Base-by-base conservation (phyloP, 2,113 vertebrate genomes). In the Pristiophorus japonicus region DNA sequence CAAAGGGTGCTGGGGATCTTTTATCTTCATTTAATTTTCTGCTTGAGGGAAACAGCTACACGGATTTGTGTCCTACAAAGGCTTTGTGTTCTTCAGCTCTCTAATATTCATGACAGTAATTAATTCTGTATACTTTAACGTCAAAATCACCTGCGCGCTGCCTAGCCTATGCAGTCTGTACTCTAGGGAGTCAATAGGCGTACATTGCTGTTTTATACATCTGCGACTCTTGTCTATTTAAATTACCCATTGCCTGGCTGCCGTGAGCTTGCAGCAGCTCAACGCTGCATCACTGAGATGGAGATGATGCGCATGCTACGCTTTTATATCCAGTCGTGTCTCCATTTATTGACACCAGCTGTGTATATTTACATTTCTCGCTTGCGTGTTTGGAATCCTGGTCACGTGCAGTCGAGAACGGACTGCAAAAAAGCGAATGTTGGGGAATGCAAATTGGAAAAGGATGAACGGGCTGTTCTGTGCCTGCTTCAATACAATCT, bases 81-180 rank as follows among this genome's bases (percentile, higher is more conserved):
- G 55, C 59, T 90, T 88, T 88, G 7, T 85, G 20, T 55, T 55
- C 59, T 63, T 63, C 85, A 87, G 45, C 8, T 51, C 1, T n/a
- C n/a, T n/a, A 65, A 65, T 62, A 65, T 92, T 92, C 34, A 34
- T 65, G 59, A 38, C 34, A 18, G 34, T 38, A 92, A 92, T 92
- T 63, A 92, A 92, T 63, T 65, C 88, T 92, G 59, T 92, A 63
- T 38, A 38, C 55, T 92, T 65, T 92, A 63, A 92, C 62, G 59
- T 92, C 59, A 92, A 92, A 65, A 65, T 92, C 51, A 55, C 51
- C 55, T 88, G 85, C 27, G 30, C 22, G 88, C 14, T 20, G 59
- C 59, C 16, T 92, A 63, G 88, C n/a, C 55, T 63, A 22, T 92
- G n/a, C 16, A 63, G 59, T n/a, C 55, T 10, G 18, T 22, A 92